phyloP scores from a whole-genome alignment of 2,797 vertebrate species.

The Lemur catta region DNA sequence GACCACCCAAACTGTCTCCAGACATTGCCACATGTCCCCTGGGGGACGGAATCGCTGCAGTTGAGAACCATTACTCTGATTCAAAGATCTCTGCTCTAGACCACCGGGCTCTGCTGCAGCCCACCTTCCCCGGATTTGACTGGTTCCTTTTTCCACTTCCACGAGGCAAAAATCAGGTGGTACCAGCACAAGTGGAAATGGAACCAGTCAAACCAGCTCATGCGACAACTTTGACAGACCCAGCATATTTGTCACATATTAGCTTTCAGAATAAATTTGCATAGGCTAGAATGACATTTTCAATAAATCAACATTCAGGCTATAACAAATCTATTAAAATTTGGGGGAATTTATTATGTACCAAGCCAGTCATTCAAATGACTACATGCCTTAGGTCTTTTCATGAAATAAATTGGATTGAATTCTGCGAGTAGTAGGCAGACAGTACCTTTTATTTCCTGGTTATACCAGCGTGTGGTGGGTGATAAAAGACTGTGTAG shows the following conservation, averaged over 20 bases:
- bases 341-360: conserved; percentile 7
- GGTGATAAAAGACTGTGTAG: not conserved
- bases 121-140: not conserved
- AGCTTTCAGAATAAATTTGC: conserved; percentile 28
- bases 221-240: not conserved
- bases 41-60: not conserved
- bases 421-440: not conserved
- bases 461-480: not conserved
- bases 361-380: not conserved
- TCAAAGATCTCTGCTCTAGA: not conserved
- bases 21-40: not conserved
- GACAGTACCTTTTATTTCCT: not conserved
- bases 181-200: not conserved
- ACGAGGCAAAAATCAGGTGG: not conserved
- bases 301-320: conserved; percentile 16
- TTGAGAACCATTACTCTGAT: not conserved
- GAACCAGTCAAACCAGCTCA: not conserved
- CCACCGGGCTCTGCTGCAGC: not conserved
- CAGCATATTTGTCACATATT: not conserved
- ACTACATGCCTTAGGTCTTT: conserved; percentile 15
- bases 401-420: conserved; percentile 19
- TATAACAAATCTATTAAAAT: conserved; percentile 28
- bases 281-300: not conserved
- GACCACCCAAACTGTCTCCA: not conserved
- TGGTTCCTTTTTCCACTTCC: not conserved